phyloP scores from a whole-genome alignment of 2,113 vertebrate genomes.

The Sapajus apella region DNA sequence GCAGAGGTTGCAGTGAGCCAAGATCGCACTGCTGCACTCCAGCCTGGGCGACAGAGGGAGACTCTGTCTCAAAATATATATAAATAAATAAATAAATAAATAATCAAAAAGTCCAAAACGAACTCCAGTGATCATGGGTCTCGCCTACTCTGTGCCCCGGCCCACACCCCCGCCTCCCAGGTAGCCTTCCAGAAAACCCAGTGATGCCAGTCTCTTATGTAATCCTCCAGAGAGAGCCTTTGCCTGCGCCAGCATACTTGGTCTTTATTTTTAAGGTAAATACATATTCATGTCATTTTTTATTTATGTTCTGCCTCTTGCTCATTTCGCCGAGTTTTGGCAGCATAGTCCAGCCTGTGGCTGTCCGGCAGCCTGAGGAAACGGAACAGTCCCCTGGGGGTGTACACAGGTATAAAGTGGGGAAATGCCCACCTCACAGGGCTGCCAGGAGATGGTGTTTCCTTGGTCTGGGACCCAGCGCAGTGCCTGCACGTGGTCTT shows the following conservation, averaged over 20 bases:
- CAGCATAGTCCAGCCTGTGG: neutral
- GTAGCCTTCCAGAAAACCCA: neutral
- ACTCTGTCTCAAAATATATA: too few relatives aligned
- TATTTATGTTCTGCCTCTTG: neutral
- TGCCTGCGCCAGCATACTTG: neutral
- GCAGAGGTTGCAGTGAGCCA: too few relatives aligned
- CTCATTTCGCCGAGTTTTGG: neutral
- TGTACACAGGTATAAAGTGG: neutral
- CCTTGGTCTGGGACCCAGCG: neutral
- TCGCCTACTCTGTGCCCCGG: neutral
- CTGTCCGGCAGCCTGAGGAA: neutral
- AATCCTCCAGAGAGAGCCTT: neutral
- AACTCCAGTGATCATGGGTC: neutral
- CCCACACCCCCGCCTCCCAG: neutral
- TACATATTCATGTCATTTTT: neutral
- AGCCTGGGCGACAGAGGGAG: too few relatives aligned
- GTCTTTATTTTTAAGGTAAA: neutral
- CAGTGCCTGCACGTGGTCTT: neutral
- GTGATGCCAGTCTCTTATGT: neutral
- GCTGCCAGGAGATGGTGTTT: neutral
- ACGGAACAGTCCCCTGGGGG: neutral
- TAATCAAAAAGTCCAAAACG: neutral
- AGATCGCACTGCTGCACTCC: too few relatives aligned
- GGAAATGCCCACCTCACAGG: fast-evolving
- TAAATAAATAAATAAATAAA: too few relatives aligned